Evolutionary conservation across 2,113 vertebrate species (phyloP), one percentile per base, ranked within the genome.

Genomic region (Numida meleagris): DNA sequence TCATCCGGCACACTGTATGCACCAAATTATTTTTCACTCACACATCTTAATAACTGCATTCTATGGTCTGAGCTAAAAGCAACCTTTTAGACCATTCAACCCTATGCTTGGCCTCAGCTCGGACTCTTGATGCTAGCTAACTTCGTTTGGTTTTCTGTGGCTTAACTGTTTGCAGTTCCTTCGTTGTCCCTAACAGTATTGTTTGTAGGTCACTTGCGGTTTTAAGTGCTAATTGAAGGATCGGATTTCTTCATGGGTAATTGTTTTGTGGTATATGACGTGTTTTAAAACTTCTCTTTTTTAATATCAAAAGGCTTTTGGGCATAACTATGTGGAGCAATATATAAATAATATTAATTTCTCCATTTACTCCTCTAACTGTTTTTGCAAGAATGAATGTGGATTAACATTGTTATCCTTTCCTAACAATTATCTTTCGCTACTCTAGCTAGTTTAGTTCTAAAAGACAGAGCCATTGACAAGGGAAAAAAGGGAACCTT

Each of bases 381-480:
- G 97, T 98, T 98, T 98, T 98, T 98, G 97, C 97, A 97, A 96
- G 97, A 97, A 93, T 97, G 97, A 97, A 98, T 98, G 97, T 97
- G 98, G 97, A 98, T 98, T 98, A 98, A 97, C 98, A 96, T 95
- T 98, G 98, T 98, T 98, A 98, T 97, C 97, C 98, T 97, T 98
- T 96, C 97, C 97, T 97, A 96, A 98, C 98, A 98, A 98, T 98
- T 98, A 98, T 98, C 97, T 98, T 98, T 98, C 96, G 97, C 97
- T 98, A 98, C 98, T 98, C 97, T 98, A 98, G 98, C 98, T 97
- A 98, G 96, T 98, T 98, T 98, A 97, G 97, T 97, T 98, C 97
- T 97, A 97, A 98, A 98, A 98, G 98, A 98, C 96, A 98, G 97
- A 96, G 76, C 97, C 97, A 98, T 98, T 98, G 98, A 98, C 97